These are phyloP conservation scores for Cuniculus paca DNA, from an alignment of 2,797 vertebrate genomes.

Conservation along the genomic window DNA sequence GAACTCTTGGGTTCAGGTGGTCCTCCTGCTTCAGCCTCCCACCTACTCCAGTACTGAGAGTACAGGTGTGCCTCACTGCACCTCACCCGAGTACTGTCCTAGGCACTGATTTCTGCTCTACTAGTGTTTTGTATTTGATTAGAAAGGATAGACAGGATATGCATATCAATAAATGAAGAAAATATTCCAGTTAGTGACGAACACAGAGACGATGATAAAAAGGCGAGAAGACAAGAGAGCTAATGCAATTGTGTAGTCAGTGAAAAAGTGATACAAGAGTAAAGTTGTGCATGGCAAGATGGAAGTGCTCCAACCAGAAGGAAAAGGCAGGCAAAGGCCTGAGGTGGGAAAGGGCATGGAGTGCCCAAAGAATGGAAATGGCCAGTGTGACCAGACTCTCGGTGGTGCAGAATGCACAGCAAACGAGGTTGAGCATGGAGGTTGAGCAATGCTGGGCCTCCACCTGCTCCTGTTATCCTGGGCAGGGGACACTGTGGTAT, in stretches of 20 bases:
- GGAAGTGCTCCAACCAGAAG: not conserved
- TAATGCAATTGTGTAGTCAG: not conserved
- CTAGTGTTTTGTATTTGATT: not conserved
- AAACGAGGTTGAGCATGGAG: not conserved
- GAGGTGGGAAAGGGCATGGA: not conserved
- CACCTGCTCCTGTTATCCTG: not conserved
- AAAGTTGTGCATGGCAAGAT: not conserved
- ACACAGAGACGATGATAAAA: not conserved
- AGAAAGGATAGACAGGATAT: not conserved
- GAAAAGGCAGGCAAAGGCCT: not conserved
- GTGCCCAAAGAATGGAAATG: not conserved
- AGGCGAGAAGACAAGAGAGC: not conserved
- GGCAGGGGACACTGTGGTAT: rapidly evolving
- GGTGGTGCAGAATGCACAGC: rapidly evolving
- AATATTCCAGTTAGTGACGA: not conserved
- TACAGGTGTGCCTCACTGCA: not conserved
- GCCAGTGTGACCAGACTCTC: not conserved
- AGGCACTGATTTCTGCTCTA: not conserved
- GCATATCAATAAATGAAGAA: not conserved
- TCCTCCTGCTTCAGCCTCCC: not conserved
- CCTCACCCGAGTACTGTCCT: not conserved
- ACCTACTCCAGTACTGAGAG: not conserved
- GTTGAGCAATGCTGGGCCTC: not conserved
- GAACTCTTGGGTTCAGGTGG: not conserved
- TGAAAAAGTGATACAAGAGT: rapidly evolving